phyloP scores from a whole-genome alignment of 23 tunicate genomes.

The Halocynthia roretzi region DNA sequence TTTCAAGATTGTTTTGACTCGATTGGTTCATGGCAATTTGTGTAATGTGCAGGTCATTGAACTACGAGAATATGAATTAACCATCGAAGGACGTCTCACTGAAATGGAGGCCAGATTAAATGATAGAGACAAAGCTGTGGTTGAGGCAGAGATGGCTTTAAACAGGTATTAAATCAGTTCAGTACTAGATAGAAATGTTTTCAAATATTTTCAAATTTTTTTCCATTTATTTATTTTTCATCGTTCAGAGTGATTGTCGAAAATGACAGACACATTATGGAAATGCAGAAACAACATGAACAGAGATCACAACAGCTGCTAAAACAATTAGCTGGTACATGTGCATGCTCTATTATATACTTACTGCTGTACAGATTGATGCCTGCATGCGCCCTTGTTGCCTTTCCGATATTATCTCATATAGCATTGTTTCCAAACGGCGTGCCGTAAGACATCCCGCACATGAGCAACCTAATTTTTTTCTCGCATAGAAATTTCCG shows the following conservation, averaged over 20 bases:
- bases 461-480: too few relatives aligned
- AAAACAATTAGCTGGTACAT: conserved; percentile 17
- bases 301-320: conserved; percentile 18
- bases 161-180: conserved; percentile 12
- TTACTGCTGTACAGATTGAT: too few relatives aligned
- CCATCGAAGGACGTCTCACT: conserved; percentile 8
- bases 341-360: not conserved
- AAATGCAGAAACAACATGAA: conserved; percentile 26
- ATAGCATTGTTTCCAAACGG: too few relatives aligned
- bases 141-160: conserved; percentile 19
- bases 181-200: not conserved
- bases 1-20: too few relatives aligned
- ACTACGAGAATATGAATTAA: conserved; percentile 10
- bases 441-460: too few relatives aligned
- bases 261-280: conserved; percentile 22
- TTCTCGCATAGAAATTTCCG: too few relatives aligned
- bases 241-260: conserved; percentile 8
- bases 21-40: too few relatives aligned
- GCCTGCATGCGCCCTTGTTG: too few relatives aligned
- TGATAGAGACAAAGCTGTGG: conserved; percentile 13
- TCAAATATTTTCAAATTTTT: not conserved
- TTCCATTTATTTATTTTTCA: not conserved
- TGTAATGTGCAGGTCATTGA: conserved; percentile 2
- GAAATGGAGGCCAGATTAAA: conserved; percentile 16
- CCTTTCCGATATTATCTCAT: too few relatives aligned